Percentiles rank a stretch among this genome's conserved stretches.
These are phyloP conservation scores for Caenorhabditis tropicalis DNA, from an alignment of 1,140 invertebrate genomes.

Conservation along the genomic window DNA sequence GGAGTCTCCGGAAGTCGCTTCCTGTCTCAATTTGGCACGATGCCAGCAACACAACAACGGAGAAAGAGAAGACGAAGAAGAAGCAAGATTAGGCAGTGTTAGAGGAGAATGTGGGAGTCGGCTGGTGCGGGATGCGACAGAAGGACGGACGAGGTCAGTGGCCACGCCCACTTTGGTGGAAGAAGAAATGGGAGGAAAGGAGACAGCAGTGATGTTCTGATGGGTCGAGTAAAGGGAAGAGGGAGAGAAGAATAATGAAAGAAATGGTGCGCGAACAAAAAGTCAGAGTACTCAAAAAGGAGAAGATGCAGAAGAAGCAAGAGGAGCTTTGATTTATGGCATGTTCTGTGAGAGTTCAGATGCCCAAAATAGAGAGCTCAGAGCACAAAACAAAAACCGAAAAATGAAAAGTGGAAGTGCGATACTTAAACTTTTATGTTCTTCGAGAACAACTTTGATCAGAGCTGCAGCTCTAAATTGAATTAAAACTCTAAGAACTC, in stretches of 20 bases:
- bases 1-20: not conserved
- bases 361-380: not conserved
- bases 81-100: conserved; percentile 29
- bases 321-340: conserved; percentile 12
- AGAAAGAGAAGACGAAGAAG: not conserved
- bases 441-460: too few relatives aligned
- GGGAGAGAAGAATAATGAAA: conserved; percentile 21
- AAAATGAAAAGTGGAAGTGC: not conserved
- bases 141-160: conserved; percentile 25
- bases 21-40: not conserved
- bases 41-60: not conserved
- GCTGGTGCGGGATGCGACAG: conserved; percentile 28
- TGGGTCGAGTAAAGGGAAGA: not conserved
- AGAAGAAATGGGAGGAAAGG: not conserved
- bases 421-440: too few relatives aligned
- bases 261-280: not conserved
- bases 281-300: not conserved
- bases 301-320: not conserved
- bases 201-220: not conserved
- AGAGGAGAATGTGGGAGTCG: conserved; percentile 31
- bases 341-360: not conserved
- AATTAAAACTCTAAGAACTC: too few relatives aligned
- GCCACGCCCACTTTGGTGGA: conserved; percentile 16
- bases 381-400: not conserved
- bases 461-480: too few relatives aligned